Conservation (phyloP, 2,888 invertebrate genomes). For the Clanis bilineata region DNA sequence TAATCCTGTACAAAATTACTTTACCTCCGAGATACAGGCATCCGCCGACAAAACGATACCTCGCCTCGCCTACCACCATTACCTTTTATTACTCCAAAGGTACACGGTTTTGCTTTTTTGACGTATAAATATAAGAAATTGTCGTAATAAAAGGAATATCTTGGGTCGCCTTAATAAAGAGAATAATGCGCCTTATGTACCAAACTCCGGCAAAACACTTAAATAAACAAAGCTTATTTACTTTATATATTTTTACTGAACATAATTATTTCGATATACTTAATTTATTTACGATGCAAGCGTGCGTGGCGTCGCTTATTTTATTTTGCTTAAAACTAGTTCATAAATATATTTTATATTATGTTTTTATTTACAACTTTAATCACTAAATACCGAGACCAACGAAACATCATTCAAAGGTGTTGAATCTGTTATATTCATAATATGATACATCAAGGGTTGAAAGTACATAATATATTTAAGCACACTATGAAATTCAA, state of each 20-base stretch:
- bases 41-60: slow-evolving; percentile 57
- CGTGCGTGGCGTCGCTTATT: background rate
- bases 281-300: background rate
- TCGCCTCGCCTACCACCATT: slow-evolving; percentile 55
- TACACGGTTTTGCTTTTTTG: slow-evolving; percentile 73
- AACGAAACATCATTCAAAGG: too few relatives aligned
- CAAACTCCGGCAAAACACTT: slow-evolving; percentile 39
- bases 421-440: too few relatives aligned
- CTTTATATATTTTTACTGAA: slow-evolving; percentile 26
- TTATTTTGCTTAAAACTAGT: background rate
- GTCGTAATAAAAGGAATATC: slow-evolving; percentile 56
- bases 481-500: too few relatives aligned
- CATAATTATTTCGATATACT: background rate
- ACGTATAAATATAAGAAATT: slow-evolving; percentile 60
- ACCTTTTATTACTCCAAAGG: slow-evolving; percentile 67
- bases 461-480: too few relatives aligned
- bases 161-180: slow-evolving; percentile 48
- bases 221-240: slow-evolving; percentile 40
- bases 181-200: slow-evolving; percentile 38
- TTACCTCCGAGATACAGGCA: slow-evolving; percentile 54
- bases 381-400: too few relatives aligned
- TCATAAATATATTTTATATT: background rate
- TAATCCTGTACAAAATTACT: slow-evolving; percentile 60
- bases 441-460: too few relatives aligned
- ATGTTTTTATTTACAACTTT: too few relatives aligned